Evolutionary conservation across 1,140 invertebrate species (phyloP).

Genomic region (Drosophila ambigua): DNA sequence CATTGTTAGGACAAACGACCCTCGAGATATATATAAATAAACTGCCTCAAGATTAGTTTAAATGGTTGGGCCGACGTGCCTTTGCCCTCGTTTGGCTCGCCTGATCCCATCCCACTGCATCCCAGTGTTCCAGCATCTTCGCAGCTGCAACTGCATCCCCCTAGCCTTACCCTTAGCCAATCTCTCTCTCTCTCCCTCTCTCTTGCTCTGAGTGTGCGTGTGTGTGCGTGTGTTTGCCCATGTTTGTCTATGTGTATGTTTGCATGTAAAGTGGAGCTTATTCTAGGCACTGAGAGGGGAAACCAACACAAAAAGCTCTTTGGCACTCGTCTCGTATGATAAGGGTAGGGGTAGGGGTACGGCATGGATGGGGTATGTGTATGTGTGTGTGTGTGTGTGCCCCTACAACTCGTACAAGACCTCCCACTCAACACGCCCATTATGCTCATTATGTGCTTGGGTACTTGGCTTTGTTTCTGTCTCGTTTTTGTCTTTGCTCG

Average conservation of each 20-base stretch:
- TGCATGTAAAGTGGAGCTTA: constrained; percentile 67
- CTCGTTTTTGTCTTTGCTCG: constrained; percentile 51
- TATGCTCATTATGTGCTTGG: constrained; percentile 69
- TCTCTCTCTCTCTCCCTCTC: background rate
- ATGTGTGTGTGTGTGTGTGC: constrained; percentile 19
- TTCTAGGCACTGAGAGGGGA: constrained; percentile 56
- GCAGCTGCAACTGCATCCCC: too few relatives aligned
- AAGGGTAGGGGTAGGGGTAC: background rate
- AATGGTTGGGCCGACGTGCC: constrained; percentile 68
- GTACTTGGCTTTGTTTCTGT: constrained; percentile 37
- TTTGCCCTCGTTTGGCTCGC: constrained; percentile 60
- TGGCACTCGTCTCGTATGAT: constrained; percentile 42
- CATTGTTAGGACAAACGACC: constrained; percentile 66
- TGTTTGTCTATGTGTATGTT: constrained; percentile 23
- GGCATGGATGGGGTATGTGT: background rate
- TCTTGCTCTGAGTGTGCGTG: background rate
- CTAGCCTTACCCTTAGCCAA: background rate
- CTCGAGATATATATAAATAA: constrained; percentile 73
- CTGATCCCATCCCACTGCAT: constrained; percentile 38
- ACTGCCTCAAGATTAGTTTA: constrained; percentile 72
- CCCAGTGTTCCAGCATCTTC: too few relatives aligned
- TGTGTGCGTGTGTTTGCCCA: constrained; percentile 12
- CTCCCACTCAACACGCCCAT: constrained; percentile 46
- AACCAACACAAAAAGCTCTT: constrained; percentile 63
- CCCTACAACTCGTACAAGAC: constrained; percentile 1